phyloP scores from a whole-genome alignment of 1,140 invertebrate species.

The Orchestia grillus region DNA sequence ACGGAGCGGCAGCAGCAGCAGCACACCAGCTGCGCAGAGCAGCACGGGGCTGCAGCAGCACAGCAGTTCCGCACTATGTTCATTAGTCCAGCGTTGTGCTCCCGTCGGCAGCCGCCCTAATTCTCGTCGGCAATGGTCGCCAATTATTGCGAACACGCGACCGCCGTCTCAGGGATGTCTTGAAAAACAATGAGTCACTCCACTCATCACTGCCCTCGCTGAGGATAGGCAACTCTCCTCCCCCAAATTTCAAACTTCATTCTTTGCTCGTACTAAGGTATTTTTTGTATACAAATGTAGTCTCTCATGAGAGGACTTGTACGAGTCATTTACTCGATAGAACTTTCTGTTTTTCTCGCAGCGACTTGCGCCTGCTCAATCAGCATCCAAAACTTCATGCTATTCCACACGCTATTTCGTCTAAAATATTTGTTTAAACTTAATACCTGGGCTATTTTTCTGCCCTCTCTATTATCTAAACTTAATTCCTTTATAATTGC shows the following conservation, averaged over 20 bases:
- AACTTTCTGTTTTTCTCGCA: background rate
- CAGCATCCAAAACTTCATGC: background rate
- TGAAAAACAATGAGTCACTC: background rate
- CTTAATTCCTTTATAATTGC: no score
- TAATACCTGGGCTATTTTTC: no score
- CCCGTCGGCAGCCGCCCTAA: background rate
- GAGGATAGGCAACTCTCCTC: background rate
- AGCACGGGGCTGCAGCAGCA: background rate
- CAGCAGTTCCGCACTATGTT: background rate
- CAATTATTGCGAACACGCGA: constrained; percentile 7
- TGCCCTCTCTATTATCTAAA: no score
- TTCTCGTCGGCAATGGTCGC: background rate
- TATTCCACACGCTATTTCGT: background rate
- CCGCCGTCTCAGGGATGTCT: background rate
- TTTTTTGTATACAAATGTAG: background rate
- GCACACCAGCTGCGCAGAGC: background rate
- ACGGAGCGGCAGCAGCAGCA: background rate
- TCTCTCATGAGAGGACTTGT: background rate
- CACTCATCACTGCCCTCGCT: background rate
- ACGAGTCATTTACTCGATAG: background rate
- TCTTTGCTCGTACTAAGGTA: background rate
- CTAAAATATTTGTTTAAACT: no score
- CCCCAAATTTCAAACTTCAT: no score
- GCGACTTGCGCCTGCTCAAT: no score
- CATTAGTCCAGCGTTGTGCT: background rate